Evolutionary conservation across 1,140 invertebrate species (phyloP).

Genomic region (Tribolium castaneum): DNA sequence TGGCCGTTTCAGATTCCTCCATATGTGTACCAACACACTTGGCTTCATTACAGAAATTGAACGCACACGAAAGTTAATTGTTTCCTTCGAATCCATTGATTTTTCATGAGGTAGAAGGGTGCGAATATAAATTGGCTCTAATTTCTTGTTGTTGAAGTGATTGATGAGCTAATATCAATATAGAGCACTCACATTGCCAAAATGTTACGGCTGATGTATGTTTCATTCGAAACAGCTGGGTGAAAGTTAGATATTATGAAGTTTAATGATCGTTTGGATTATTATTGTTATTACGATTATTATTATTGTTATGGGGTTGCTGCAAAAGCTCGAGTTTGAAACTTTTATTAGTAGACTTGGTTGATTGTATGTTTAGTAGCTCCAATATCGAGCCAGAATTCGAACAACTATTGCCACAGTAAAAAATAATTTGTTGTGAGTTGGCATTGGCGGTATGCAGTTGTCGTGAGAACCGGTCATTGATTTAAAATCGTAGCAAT

Average conservation of each 20-base stretch:
- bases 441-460: neutral
- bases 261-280: conserved; percentile 1
- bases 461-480: neutral
- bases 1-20: conserved; percentile 1
- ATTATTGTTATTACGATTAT: conserved; percentile 4
- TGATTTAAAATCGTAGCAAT: neutral
- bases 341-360: conserved; percentile 3
- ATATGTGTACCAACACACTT: conserved; percentile 4
- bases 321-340: conserved; percentile 1
- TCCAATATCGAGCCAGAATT: neutral
- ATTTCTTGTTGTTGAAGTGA: conserved; percentile 10
- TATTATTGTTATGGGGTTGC: conserved; percentile 10
- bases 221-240: conserved; percentile 9
- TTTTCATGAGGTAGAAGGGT: neutral
- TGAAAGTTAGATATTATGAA: conserved; percentile 10
- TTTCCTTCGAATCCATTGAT: neutral
- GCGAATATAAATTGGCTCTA: neutral
- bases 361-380: conserved; percentile 10
- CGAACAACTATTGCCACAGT: neutral
- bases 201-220: neutral
- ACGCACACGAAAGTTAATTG: neutral
- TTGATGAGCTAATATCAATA: neutral
- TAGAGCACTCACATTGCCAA: neutral
- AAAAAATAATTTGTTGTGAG: neutral
- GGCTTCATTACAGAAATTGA: conserved; percentile 12